Base-by-base conservation (phyloP, 2,113 vertebrate species). In the Macrotus californicus region DNA sequence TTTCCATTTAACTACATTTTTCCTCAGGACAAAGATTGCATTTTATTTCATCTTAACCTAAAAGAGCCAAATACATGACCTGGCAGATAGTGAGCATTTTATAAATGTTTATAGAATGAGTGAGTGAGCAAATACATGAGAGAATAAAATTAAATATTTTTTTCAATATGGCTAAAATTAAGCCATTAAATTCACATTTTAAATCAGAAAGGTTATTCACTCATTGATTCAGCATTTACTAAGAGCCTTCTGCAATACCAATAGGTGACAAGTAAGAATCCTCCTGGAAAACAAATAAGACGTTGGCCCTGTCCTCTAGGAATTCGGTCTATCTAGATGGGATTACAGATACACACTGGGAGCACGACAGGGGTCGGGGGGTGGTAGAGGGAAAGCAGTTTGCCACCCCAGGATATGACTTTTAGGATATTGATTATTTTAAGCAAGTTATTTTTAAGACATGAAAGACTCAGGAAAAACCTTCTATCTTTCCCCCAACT, bases 81-180 rank as follows among this genome's bases (percentile, higher is more conserved):
- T 93, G 54, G 79, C 34, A 82, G 29, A 46, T 2, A 41, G 21
- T 6, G 75, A 61, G 15, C 19, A 66, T 48, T 95, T 95, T 89
- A 76, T 46, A 86, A 50, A 34, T 72, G 56, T 64, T 81, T 80
- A 11, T 67, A 69, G 29, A 56, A 66, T 73, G 36, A 75, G 6
- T 50, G 15, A 69, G 29, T 80, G 29, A 52, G 24, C 31, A 56
- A 54, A 72, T 22, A 19, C 80, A 54, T 85, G 34, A 93, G 50
- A 76, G 21, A 87, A 79, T 52, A 93, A 88, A 89, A 87, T 88
- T 12, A 50, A 14, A 22, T 59, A 39, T 83, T 69, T 94, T 75
- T 75, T 94, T 56, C 69, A 79, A 52, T 82, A n/a, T 43, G n/a
- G 52, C 8, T 80, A 84, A 94, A 91, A 79, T 82, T 41, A 87